phyloP scores from a whole-genome alignment of 30 jellyfish, hydroid and myxozoan species.

The Catostylus mosaicus region DNA sequence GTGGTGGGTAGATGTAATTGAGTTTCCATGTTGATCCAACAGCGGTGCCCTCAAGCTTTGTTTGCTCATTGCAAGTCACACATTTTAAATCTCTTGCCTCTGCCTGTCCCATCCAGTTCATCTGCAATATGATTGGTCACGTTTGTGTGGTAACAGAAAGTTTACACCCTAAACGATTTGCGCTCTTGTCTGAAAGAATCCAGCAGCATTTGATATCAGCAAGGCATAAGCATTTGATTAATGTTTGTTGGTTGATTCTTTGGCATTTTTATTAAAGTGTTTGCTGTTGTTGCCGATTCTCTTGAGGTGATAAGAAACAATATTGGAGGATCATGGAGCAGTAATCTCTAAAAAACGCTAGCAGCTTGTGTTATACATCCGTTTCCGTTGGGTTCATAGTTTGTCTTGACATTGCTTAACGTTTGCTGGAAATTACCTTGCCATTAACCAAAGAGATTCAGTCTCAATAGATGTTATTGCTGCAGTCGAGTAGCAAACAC shows the following conservation, averaged over 20 bases:
- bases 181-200: background rate
- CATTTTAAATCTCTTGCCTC: conserved; percentile 9
- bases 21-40: conserved; percentile 1
- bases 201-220: conserved; percentile 1
- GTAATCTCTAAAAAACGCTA: conserved; percentile 12
- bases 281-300: conserved; percentile 37
- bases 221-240: conserved; percentile 20
- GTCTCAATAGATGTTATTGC: conserved; percentile 18
- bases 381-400: conserved; percentile 1
- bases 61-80: conserved; percentile 31
- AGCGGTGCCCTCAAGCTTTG: background rate
- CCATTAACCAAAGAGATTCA: too few relatives aligned
- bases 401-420: background rate
- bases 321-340: conserved; percentile 17
- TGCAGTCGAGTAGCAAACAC: background rate
- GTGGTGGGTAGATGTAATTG: conserved; percentile 49
- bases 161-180: background rate
- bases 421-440: conserved; percentile 21
- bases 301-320: conserved; percentile 27
- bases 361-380: background rate
- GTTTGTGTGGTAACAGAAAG: background rate
- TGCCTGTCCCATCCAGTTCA: conserved; percentile 1
- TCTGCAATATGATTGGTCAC: background rate
- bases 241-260: conserved; percentile 72
- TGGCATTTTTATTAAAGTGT: conserved; percentile 48